phyloP scores from a whole-genome alignment of 2,113 vertebrate genomes.

The Corythornis madagascariensis region DNA sequence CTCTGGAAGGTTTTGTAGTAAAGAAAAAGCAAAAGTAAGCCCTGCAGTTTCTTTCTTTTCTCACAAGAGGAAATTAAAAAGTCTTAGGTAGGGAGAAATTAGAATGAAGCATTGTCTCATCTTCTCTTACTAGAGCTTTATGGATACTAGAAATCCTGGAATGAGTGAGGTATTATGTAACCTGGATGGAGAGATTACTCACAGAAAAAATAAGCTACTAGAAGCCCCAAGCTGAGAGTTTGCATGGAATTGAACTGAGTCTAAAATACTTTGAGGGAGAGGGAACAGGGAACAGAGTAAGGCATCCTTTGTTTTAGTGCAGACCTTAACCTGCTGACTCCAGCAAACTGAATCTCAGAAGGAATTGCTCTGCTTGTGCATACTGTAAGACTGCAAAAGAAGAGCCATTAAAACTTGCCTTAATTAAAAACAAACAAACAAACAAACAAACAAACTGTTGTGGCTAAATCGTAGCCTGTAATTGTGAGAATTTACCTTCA shows the following conservation, averaged over 20 bases:
- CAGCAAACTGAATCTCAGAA: not conserved
- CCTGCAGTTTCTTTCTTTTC: not conserved
- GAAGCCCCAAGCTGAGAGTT: conserved; percentile 6
- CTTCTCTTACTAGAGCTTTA: not conserved
- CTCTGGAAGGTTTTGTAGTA: not conserved
- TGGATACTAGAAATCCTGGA: not conserved
- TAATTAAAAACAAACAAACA: not conserved
- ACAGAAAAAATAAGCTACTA: not conserved
- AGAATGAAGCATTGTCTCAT: not conserved
- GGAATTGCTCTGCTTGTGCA: not conserved
- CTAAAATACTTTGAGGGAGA: not conserved
- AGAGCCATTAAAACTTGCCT: not conserved
- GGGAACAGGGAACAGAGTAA: not conserved
- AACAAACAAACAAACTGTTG: not conserved
- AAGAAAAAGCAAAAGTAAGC: not conserved
- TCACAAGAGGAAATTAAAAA: conserved; percentile 9
- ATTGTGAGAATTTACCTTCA: not conserved
- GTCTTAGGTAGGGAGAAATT: not conserved
- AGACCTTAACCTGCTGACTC: not conserved
- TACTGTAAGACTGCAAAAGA: not conserved
- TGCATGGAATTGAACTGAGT: not conserved
- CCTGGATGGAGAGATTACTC: not conserved
- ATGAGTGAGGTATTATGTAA: not conserved
- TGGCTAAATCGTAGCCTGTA: not conserved
- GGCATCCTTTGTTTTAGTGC: not conserved